Evolutionary conservation across 1,140 invertebrate genomes (phyloP), one percentile per base, ranked within the genome.

Genomic region (Lutraria rhynchaena): DNA sequence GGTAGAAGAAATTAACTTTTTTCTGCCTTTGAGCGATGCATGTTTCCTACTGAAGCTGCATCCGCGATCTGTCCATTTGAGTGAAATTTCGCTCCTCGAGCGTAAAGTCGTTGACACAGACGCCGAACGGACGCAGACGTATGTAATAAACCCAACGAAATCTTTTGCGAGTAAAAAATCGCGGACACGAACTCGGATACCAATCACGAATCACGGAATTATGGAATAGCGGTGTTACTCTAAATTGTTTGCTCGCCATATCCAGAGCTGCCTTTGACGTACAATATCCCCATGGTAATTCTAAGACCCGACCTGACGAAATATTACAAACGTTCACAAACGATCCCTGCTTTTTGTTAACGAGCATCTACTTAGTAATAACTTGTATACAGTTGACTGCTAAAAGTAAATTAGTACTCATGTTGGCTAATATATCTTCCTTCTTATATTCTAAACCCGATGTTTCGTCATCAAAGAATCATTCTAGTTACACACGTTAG

Each of bases 251-350:
- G 11, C 92, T 94, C 0, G 37, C 33, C 46, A 67, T 67, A 63
- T 77, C 75, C 1, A 95, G 73, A 9, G 94, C 95, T 22, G 90
- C 94, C 89, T 95, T 95, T 0, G 94, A 92, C 1, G 91, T 91
- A 37, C 63, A 44, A 15, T 41, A 41, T 90, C 95, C 95, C 89
- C 98, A 98, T n/a, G 95, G 93, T 0, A 97, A 96, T 85, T 96
- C 95, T 90, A 19, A 98, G 89, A n/a, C 96, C 44, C 94, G 94
- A 84, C 94, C 87, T 0, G 94, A 89, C 1, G 90, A 91, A 89
- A 96, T 95, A 13, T 96, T 98, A 0, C 97, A 98, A n/a, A 98
- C 90, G 89, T 98, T 98, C 0, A 98, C 97, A 83, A 98, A 97
- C 44, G 95, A 93, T 51, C 97, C 96, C 57, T 94, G 93, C 53